Conservation (phyloP, 53 echinoderm and acorn worm genomes). For the Paracentrotus lividus region DNA sequence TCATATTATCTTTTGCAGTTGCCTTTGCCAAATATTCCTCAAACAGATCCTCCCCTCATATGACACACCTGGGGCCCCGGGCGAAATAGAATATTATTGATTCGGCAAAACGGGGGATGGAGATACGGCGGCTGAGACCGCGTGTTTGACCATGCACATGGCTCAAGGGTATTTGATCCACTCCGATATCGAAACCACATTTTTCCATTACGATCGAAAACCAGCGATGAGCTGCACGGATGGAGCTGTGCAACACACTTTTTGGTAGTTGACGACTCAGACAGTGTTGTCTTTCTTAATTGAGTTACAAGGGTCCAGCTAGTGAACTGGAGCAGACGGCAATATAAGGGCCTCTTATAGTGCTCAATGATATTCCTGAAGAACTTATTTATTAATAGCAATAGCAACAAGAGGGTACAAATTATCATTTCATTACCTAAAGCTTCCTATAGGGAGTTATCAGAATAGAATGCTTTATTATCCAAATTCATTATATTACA, state of each 20-base stretch:
- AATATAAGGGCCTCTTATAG: not conserved
- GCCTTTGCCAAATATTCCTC: not conserved
- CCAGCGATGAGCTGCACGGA: not conserved
- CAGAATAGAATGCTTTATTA: not conserved
- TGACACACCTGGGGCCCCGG: conserved; percentile 40
- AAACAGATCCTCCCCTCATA: conserved; percentile 14
- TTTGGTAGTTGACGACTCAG: not conserved
- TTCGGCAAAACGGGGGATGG: conserved; percentile 56
- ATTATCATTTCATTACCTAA: no score
- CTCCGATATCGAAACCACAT: conserved; percentile 39
- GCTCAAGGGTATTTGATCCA: conserved; percentile 37
- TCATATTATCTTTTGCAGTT: conserved; percentile 37
- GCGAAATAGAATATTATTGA: conserved; percentile 65
- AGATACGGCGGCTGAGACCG: conserved; percentile 41
- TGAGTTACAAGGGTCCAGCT: not conserved
- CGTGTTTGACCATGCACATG: conserved; percentile 23
- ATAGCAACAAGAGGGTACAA: no score
- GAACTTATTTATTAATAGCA: no score
- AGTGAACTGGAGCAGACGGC: not conserved
- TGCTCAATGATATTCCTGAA: not conserved
- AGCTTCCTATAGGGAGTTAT: no score
- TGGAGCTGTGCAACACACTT: conserved; percentile 16
- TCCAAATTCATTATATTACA: not conserved
- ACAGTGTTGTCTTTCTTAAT: conserved; percentile 1
- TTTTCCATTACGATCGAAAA: conserved; percentile 17